Evolutionary conservation across 2,113 vertebrate species (phyloP).

Genomic region (Cyanistes caeruleus): DNA sequence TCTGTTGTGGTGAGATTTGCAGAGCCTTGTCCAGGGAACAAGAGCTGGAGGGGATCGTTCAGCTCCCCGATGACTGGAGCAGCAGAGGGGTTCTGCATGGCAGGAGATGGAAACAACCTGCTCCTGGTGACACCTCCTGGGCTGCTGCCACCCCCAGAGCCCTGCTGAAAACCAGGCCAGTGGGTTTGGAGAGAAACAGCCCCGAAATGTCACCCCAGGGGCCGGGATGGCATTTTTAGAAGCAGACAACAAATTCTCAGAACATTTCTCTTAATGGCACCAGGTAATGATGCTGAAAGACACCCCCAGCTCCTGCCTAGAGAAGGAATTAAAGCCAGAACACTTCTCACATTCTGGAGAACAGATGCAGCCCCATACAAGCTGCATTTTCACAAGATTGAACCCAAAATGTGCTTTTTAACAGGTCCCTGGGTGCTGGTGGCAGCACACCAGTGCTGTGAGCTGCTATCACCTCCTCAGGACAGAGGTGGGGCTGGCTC

Average conservation of each 20-base stretch:
- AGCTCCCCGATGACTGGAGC: neutral
- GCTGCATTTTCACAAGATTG: neutral
- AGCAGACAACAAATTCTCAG: neutral
- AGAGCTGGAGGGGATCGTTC: rapidly evolving
- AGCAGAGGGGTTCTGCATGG: neutral
- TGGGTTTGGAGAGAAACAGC: neutral
- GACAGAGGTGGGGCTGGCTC: neutral
- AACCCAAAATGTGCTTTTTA: neutral
- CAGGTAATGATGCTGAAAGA: conserved; percentile 60
- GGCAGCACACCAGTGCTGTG: neutral
- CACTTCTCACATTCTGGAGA: neutral
- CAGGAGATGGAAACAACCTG: neutral
- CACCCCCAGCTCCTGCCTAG: neutral
- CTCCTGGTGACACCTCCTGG: neutral
- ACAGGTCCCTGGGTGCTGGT: neutral
- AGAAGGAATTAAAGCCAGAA: conserved; percentile 19
- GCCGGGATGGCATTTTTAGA: neutral
- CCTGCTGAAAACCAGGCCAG: neutral
- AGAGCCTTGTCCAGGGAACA: neutral
- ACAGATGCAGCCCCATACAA: neutral
- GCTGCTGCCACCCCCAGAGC: neutral
- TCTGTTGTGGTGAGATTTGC: neutral
- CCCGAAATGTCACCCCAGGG: neutral
- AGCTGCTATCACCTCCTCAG: neutral
- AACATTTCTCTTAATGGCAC: neutral